phyloP scores from a whole-genome alignment of 2,888 invertebrate species.

The Temnothorax rugatulus region DNA sequence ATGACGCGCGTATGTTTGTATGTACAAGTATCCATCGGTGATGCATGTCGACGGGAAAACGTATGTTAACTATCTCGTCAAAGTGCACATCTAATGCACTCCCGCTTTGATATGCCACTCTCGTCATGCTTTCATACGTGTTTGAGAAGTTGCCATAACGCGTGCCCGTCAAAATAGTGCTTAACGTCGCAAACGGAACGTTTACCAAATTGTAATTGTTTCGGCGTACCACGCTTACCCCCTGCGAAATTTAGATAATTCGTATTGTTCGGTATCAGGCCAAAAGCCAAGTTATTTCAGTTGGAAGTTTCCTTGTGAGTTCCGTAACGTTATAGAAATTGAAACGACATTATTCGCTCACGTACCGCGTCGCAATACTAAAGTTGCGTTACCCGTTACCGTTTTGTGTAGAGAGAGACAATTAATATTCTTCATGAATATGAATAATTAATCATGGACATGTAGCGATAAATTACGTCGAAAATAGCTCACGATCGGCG shows the following conservation, averaged over 20 bases:
- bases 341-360: background rate
- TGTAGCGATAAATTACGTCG: slow-evolving; percentile 19
- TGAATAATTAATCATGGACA: slow-evolving; percentile 44
- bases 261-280: background rate
- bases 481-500: slow-evolving; percentile 39
- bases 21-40: background rate
- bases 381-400: background rate
- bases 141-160: slow-evolving; percentile 36
- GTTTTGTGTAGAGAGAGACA: background rate
- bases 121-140: slow-evolving; percentile 18
- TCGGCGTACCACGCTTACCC: background rate
- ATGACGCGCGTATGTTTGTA: background rate
- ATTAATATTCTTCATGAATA: slow-evolving; percentile 50
- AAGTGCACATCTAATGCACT: slow-evolving; percentile 52
- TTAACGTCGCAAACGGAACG: slow-evolving; percentile 29
- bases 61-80: slow-evolving; percentile 42
- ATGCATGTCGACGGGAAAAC: slow-evolving; percentile 37
- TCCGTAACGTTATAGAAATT: background rate
- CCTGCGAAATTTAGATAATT: slow-evolving; percentile 19
- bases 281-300: slow-evolving; percentile 7
- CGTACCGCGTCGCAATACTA: background rate
- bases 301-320: background rate
- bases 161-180: slow-evolving; percentile 14
- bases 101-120: slow-evolving; percentile 37
- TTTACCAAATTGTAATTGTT: slow-evolving; percentile 38